Evolutionary conservation across 2,888 invertebrate genomes (phyloP), one percentile per base, ranked within the genome.

Genomic region (Thereva nobilitata): DNA sequence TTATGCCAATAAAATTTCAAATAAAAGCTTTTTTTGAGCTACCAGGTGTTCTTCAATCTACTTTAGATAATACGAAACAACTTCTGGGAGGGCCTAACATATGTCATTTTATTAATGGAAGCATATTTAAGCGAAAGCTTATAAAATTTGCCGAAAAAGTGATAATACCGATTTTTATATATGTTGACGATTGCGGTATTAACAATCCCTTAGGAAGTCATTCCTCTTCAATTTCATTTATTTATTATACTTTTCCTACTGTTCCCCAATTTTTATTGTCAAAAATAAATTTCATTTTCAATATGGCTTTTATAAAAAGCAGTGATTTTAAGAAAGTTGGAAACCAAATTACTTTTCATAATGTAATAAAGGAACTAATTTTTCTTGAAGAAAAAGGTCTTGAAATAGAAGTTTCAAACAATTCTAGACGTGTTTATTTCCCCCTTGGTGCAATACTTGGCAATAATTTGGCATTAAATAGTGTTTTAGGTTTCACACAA

Each of bases 221-320:
- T 59, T 59, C 23, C 4, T 10, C 40, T 41, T 40, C 55, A 37
- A 55, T 55, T 40, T 55, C 40, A 40, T 38, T 41, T 40, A 41
- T 9, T n/a, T 65, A 65, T 55, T 65, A 65, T 49, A 45, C 55
- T 9, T 65, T 65, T 55, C 56, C 55, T 40, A 55, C 45, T 47
- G n/a, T 65, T 49, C 45, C 52, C 47, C 45, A 65, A 55, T 55
- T 34, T 42, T 44, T 44, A 1, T 47, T 38, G n/a, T 54, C 54
- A 54, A 53, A 53, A 35, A 10, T 55, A 40, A 55, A 55, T 55
- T 55, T 55, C n/a, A 38, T 55, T 55, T 65, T 65, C 55, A 55
- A 35, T 45, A 34, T 34, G 9, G 54, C 44, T 41, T 64, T 54
- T 12, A 38, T 64, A 12, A 40, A 45, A 44, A 55, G 54, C 1